phyloP scores from a whole-genome alignment of 2,888 invertebrate genomes.

The Operophtera brumata region DNA sequence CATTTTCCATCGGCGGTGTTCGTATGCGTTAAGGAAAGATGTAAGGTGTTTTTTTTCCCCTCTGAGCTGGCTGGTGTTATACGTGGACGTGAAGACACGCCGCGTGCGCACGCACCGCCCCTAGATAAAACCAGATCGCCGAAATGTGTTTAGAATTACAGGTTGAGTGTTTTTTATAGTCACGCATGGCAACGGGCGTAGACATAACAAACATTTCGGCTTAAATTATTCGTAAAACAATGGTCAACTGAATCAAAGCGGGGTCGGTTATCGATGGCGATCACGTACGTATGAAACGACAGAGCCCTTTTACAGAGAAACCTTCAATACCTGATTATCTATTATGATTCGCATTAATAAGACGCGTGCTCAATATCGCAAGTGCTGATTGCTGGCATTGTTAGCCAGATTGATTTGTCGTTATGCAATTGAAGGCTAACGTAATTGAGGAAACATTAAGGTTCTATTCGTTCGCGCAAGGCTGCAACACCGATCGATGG shows the following conservation, averaged over 20 bases:
- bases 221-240: slow-evolving; percentile 49
- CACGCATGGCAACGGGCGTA: slow-evolving; percentile 43
- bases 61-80: background rate
- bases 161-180: slow-evolving; percentile 38
- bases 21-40: too few species aligned
- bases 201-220: slow-evolving; percentile 61
- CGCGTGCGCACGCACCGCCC: slow-evolving; percentile 45
- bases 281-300: slow-evolving; percentile 52
- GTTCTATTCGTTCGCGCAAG: slow-evolving; percentile 46
- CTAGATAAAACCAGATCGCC: slow-evolving; percentile 33
- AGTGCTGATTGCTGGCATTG: slow-evolving; percentile 45
- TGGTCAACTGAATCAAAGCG: slow-evolving; percentile 41
- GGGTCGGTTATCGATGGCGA: slow-evolving; percentile 21
- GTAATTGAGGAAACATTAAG: slow-evolving; percentile 51
- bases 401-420: slow-evolving; percentile 43
- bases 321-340: slow-evolving; percentile 50
- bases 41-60: background rate
- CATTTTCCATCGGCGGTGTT: too few species aligned
- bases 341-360: slow-evolving; percentile 44
- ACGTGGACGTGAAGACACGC: slow-evolving; percentile 51
- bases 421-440: slow-evolving; percentile 42
- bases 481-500: slow-evolving; percentile 53
- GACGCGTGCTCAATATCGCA: slow-evolving; percentile 47
- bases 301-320: slow-evolving; percentile 53
- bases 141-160: slow-evolving; percentile 40